Evolutionary conservation across 2,797 vertebrate species (phyloP).

Genomic region (Acridotheres tristis): DNA sequence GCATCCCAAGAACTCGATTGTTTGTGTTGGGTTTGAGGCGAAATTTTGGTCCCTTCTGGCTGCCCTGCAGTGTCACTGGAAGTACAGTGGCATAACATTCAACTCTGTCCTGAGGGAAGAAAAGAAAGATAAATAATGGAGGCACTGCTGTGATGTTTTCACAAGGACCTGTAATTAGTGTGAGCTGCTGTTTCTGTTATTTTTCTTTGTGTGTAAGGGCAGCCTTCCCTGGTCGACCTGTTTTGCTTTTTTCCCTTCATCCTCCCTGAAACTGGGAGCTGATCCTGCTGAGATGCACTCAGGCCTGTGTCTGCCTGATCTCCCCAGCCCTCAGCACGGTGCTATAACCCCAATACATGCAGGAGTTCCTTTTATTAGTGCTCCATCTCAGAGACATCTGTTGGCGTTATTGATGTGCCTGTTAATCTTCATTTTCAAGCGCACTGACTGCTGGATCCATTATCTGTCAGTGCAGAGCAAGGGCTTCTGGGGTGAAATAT

Average conservation of each 20-base stretch:
- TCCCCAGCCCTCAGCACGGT: not conserved
- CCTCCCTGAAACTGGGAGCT: not conserved
- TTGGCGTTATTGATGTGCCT: not conserved
- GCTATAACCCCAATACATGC: not conserved
- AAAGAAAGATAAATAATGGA: not conserved
- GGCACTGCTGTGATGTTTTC: not conserved
- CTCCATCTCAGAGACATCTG: not conserved
- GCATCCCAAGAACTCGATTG: not conserved
- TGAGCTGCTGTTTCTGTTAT: not conserved
- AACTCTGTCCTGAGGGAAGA: not conserved
- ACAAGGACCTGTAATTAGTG: not conserved
- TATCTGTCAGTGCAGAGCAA: not conserved
- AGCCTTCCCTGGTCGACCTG: not conserved
- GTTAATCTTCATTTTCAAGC: not conserved
- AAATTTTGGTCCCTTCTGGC: not conserved
- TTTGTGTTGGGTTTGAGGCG: not conserved
- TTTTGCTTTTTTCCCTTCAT: not conserved
- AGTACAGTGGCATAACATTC: not conserved
- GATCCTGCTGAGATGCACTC: not conserved
- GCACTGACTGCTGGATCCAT: not conserved
- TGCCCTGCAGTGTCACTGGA: not conserved
- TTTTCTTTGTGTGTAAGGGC: not conserved
- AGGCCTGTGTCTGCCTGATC: not conserved
- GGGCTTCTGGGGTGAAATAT: not conserved
- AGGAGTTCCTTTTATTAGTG: not conserved